Evolutionary conservation across 2,888 invertebrate species (phyloP).

Genomic region (Lithophane ornitopus): DNA sequence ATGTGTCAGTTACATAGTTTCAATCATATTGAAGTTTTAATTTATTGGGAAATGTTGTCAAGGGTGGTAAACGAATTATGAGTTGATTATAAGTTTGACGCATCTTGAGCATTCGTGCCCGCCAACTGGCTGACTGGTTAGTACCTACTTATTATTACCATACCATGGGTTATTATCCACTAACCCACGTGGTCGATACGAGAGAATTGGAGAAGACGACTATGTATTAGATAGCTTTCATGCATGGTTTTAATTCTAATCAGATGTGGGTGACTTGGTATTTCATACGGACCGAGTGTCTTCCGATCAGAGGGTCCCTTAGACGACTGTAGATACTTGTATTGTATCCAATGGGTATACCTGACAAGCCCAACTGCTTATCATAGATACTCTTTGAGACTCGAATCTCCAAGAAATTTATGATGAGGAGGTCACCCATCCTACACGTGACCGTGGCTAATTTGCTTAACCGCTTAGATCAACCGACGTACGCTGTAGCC

Average conservation of each 20-base stretch:
- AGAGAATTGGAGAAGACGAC: background rate
- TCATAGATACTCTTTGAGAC: background rate
- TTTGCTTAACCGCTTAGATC: background rate
- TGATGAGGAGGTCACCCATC: background rate
- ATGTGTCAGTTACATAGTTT: background rate
- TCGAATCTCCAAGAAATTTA: background rate
- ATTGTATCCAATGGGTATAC: background rate
- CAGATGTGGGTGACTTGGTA: too few species aligned
- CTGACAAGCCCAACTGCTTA: background rate
- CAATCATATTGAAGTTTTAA: background rate
- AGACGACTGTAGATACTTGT: background rate
- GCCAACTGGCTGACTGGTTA: background rate
- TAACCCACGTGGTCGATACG: too few species aligned
- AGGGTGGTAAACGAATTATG: background rate
- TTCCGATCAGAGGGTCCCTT: background rate
- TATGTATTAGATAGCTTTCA: too few species aligned
- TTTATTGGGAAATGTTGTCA: background rate
- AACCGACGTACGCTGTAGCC: slow-evolving; percentile 4
- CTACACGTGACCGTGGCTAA: background rate
- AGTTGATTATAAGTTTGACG: background rate
- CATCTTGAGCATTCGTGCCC: background rate
- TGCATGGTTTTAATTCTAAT: too few species aligned
- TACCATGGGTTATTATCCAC: background rate
- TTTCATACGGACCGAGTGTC: background rate
- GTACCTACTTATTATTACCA: background rate